A percentile compares a stretch with the other conserved stretches of the same genome.
These are phyloP conservation scores for Echeneis naucrates DNA, from an alignment of 2,797 vertebrate genomes.

Conservation along the genomic window DNA sequence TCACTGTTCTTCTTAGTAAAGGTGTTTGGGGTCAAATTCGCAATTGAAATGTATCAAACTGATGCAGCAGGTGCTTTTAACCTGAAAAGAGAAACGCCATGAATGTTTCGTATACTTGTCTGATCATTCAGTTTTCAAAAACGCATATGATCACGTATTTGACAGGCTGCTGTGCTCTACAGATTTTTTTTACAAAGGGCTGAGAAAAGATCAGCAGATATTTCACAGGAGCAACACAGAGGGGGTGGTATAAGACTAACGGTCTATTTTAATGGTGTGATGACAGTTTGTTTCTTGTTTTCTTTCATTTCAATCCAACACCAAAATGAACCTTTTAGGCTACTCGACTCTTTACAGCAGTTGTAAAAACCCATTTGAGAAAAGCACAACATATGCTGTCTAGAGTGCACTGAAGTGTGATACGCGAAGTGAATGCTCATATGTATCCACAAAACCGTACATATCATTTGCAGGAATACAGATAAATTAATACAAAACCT, in stretches of 20 bases:
- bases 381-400: constrained; percentile 18
- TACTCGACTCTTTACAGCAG: constrained; percentile 13
- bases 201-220: constrained; percentile 16
- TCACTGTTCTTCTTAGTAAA: constrained; percentile 35
- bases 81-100: constrained; percentile 11
- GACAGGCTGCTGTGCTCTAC: background rate
- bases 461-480: constrained; percentile 62
- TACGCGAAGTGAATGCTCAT: constrained; percentile 40
- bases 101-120: too few relatives aligned
- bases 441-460: constrained; percentile 53
- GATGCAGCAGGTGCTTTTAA: constrained; percentile 36
- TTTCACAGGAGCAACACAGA: constrained; percentile 5
- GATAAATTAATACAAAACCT: constrained; percentile 55
- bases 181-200: constrained; percentile 10
- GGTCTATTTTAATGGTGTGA: background rate
- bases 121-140: background rate
- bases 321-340: constrained; percentile 1
- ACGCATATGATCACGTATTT: constrained; percentile 5
- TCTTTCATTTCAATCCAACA: constrained; percentile 19
- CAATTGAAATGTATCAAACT: constrained; percentile 54
- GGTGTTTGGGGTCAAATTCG: constrained; percentile 52
- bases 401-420: constrained; percentile 38
- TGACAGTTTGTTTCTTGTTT: background rate
- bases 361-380: constrained; percentile 23
- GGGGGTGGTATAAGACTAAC: constrained; percentile 9